A percentile compares a stretch with the other conserved stretches of the same genome.
Evolutionary conservation across 2,888 invertebrate genomes (phyloP).

Genomic region (Seira musarum): DNA sequence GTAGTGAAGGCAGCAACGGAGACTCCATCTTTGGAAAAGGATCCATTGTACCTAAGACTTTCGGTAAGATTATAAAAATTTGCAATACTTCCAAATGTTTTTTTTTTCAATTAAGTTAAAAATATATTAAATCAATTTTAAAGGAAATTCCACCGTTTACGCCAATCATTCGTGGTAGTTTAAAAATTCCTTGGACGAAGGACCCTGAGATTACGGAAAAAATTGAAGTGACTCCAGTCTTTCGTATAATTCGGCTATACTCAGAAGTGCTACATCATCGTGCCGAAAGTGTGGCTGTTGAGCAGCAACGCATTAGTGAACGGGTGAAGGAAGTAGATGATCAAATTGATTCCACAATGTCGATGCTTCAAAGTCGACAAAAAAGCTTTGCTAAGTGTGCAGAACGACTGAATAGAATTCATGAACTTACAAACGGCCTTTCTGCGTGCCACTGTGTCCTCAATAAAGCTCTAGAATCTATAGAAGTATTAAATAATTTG

Average conservation of each 20-base stretch:
- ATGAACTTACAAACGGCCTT: slow-evolving; percentile 87
- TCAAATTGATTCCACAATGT: slow-evolving; percentile 81
- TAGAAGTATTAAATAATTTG: slow-evolving; percentile 87
- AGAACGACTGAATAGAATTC: slow-evolving; percentile 87
- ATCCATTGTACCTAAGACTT: slow-evolving; percentile 82
- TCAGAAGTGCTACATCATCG: slow-evolving; percentile 89
- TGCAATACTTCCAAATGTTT: too few species aligned
- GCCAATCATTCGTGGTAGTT: slow-evolving; percentile 91
- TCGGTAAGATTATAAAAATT: slow-evolving; percentile 74
- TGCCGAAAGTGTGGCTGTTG: slow-evolving; percentile 85
- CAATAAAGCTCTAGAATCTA: slow-evolving; percentile 87
- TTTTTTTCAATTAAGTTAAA: too few species aligned
- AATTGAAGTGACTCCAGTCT: slow-evolving; percentile 80
- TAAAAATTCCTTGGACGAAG: slow-evolving; percentile 85
- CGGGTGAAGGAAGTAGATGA: slow-evolving; percentile 85
- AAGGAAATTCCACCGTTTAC: slow-evolving; percentile 91
- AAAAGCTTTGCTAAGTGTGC: slow-evolving; percentile 88
- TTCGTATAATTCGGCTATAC: slow-evolving; percentile 84
- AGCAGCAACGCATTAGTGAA: slow-evolving; percentile 82
- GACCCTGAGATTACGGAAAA: slow-evolving; percentile 91
- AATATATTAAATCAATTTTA: slow-evolving; percentile 13
- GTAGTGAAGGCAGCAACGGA: slow-evolving; percentile 82
- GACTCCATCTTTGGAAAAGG: slow-evolving; percentile 79
- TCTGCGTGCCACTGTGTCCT: slow-evolving; percentile 86
- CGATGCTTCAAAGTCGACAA: slow-evolving; percentile 84